Evolutionary conservation across 1,140 invertebrate genomes (phyloP).

Genomic region (Drosophila bocqueti): DNA sequence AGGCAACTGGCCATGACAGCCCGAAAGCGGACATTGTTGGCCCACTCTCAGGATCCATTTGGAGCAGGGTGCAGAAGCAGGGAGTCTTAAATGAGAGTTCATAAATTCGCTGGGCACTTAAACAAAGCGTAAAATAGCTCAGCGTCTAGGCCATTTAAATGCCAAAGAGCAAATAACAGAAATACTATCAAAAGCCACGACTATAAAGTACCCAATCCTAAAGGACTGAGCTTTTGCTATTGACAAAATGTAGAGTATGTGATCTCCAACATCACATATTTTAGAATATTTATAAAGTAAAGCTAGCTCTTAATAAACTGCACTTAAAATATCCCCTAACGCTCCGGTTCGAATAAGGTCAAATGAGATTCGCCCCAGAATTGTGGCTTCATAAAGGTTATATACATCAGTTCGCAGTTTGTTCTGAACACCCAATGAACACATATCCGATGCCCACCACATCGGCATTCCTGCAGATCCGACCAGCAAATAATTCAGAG

Average conservation of each 20-base stretch:
- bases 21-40: constrained; percentile 21
- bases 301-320: neutral
- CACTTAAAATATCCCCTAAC: neutral
- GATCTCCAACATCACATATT: neutral
- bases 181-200: constrained; percentile 6
- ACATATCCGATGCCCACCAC: neutral
- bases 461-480: constrained; percentile 5
- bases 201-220: neutral
- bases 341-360: neutral
- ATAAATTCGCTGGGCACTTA: constrained; percentile 28
- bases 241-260: neutral
- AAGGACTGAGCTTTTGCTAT: too few species aligned
- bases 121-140: constrained; percentile 40
- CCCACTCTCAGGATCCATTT: constrained; percentile 15
- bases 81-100: constrained; percentile 26
- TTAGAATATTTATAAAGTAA: neutral
- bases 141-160: constrained; percentile 28
- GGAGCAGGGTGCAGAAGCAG: neutral
- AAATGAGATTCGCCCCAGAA: neutral
- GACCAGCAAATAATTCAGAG: constrained; percentile 43
- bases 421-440: neutral
- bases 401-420: too few species aligned
- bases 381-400: too few species aligned
- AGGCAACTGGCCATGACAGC: constrained; percentile 42
- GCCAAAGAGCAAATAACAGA: constrained; percentile 11